Base-by-base conservation (phyloP, 2,888 invertebrate species). In the Cactoblastis cactorum region DNA sequence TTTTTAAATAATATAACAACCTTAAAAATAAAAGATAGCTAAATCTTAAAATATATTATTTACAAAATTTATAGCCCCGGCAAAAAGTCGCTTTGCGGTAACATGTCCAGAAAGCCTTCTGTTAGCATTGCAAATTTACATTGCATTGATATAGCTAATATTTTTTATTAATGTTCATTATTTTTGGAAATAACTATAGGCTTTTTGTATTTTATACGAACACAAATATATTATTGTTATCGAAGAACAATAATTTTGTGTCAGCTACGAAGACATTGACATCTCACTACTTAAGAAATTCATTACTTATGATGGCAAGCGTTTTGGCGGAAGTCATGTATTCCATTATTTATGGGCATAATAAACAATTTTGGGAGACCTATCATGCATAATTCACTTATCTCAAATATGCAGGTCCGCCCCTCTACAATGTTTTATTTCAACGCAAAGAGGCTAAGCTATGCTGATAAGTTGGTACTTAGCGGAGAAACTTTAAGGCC, bases 401-500 rank as follows among this genome's bases (percentile, higher is more conserved):
- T 43, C 43, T 43, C 17, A 43, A 43, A 43, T 43, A 43, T 43
- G 43, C 43, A 43, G 43, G 43, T 43, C 43, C 3, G 24, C 8
- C 1, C 28, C 43, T 28, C 28, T 43, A 28, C 28, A 24, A 43
- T 28, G 43, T 43, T 43, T 43, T 43, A 43, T 43, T 43, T 43
- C 43, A 43, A 14, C 24, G 43, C 15, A 43, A 41, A 43, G 43
- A 24, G 43, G 43, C 43, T 43, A 43, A 43, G 43, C 43, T 43
- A 43, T 43, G 24, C 28, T 43, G 43, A 43, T 43, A 43, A 43
- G 43, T 43, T 43, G 14, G 15, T 43, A 28, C 43, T 43, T 28
- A 43, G 15, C 43, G 11, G 15, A 17, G 32, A 28, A 43, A 43
- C 43, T 43, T 43, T 43, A 22, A 43, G 43, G 43, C 43, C 28